Evolutionary conservation across 2,888 invertebrate species (phyloP).

Genomic region (Noctua janthe): DNA sequence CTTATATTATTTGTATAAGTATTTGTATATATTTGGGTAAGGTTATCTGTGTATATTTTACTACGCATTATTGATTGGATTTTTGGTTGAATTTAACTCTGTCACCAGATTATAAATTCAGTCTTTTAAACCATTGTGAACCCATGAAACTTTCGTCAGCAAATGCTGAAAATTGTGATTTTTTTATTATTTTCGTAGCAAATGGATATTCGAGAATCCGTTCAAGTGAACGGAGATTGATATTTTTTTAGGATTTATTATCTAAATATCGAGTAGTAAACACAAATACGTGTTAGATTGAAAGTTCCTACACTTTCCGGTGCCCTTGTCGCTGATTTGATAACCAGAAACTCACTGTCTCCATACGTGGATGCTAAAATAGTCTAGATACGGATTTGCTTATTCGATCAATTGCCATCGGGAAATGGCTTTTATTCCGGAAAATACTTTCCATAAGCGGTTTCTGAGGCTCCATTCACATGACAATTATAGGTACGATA

Average conservation of each 20-base stretch:
- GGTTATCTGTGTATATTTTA: neutral
- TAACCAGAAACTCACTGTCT: neutral
- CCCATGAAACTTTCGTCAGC: neutral
- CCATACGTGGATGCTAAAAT: neutral
- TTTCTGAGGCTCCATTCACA: neutral
- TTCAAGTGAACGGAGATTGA: neutral
- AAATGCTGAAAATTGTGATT: neutral
- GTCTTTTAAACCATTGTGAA: neutral
- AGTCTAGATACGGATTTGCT: neutral
- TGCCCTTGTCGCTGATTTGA: neutral
- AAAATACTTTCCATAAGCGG: conserved; percentile 3
- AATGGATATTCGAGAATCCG: neutral
- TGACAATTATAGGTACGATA: neutral
- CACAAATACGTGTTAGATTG: no score
- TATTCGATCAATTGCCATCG: conserved; percentile 15
- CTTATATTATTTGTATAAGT: conserved; percentile 1
- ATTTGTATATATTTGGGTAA: neutral
- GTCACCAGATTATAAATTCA: neutral
- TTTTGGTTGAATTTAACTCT: neutral
- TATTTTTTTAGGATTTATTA: neutral
- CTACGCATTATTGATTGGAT: neutral
- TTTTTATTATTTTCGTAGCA: neutral
- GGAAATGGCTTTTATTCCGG: conserved; percentile 4
- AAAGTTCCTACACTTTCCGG: neutral
- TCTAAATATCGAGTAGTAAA: neutral